Base-by-base conservation (phyloP, 2,797 vertebrate genomes). In the Spondyliosoma cantharus region DNA sequence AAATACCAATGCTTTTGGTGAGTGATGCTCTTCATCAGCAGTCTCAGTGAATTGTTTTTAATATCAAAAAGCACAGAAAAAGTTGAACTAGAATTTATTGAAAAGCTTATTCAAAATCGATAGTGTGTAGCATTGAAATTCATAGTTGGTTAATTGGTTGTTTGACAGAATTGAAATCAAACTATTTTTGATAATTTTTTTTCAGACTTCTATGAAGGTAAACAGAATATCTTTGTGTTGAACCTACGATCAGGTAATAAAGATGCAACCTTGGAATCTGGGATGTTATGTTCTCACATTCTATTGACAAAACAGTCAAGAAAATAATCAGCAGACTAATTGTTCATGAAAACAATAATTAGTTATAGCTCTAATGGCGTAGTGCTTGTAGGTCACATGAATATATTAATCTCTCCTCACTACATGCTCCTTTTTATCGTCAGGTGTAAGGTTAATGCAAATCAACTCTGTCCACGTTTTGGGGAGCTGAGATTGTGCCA, bases 401-500 rank as follows among this genome's bases (percentile, higher is more conserved):
- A 17, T 22, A 50, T 37, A 53, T 46, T n/a, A 19, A 37, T 65
- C 22, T 73, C 56, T 53, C n/a, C 16, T 62, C 3, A 46, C 24
- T 6, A 0, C 3, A 22, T 48, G 60, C 60, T 56, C 32, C n/a
- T 48, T 65, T 60, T 56, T 66, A 25, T 52, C 76, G 42, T 80
- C 57, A 53, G 57, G 54, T 46, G 32, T 75, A 27, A 61, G 27
- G 59, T 52, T 72, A 61, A 53, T 77, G 32, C n/a, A 71, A 74
- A 52, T 84, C 13, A 68, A 42, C 2, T 0, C 13, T 57, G 37
- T 74, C 74, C 58, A 70, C 78, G 49, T 82, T 74, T 8, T 8
- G 61, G 46, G 42, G 29, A 71, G 66, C 22, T 22, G 66, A 81
- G 74, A 81, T 22, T 72, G 52, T 76, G 62, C 62, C 49, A 85